A percentile compares a stretch with the other conserved stretches of the same genome.
phyloP scores from a whole-genome alignment of 2,888 invertebrate species.

The Platynereis dumerilii region DNA sequence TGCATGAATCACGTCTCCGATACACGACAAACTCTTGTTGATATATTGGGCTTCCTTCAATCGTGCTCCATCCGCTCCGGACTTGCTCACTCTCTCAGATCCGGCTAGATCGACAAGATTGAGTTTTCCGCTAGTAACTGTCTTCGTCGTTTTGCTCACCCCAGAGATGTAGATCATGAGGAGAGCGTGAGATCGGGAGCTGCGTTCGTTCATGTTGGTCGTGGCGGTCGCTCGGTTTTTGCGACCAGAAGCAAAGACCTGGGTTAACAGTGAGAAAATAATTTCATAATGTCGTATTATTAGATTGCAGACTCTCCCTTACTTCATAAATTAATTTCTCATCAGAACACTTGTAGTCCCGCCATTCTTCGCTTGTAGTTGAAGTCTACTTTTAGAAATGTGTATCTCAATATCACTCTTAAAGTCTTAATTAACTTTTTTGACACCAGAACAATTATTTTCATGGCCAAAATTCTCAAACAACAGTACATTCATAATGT shows the following conservation, averaged over 20 bases:
- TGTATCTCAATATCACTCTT: too few relatives aligned
- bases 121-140: constrained; percentile 57
- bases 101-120: constrained; percentile 67
- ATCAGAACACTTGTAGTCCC: too few relatives aligned
- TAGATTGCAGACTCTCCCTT: too few relatives aligned
- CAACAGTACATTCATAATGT: too few relatives aligned
- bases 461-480: too few relatives aligned
- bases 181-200: constrained; percentile 67
- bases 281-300: too few relatives aligned
- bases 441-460: too few relatives aligned
- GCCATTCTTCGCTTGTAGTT: too few relatives aligned
- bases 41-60: constrained; percentile 68
- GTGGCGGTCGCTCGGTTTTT: constrained; percentile 65
- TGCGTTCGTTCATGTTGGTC: constrained; percentile 67
- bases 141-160: constrained; percentile 63
- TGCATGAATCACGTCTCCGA: constrained; percentile 68
- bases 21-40: constrained; percentile 67
- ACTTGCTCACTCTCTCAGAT: constrained; percentile 65
- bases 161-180: constrained; percentile 65
- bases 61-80: constrained; percentile 65
- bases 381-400: too few relatives aligned
- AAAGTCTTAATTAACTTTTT: too few relatives aligned
- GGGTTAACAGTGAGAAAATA: too few relatives aligned
- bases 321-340: background rate
- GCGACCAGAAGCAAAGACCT: constrained; percentile 59